Conservation (phyloP, 2,888 invertebrate species). For the Noctua pronuba region DNA sequence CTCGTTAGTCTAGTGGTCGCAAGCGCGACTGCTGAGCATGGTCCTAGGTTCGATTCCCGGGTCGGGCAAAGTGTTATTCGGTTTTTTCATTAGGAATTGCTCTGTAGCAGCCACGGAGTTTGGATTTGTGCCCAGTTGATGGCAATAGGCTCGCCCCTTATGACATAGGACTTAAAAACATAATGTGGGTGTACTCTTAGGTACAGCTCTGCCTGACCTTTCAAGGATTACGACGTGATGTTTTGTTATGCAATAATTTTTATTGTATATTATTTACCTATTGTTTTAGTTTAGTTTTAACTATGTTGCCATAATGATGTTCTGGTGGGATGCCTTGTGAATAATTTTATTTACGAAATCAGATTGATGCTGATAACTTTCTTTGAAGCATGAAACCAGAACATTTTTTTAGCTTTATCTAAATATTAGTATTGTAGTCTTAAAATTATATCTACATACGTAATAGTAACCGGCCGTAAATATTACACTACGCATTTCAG, state of each 20-base stretch:
- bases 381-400: conserved; percentile 3
- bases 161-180: too few species aligned
- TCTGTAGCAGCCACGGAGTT: neutral
- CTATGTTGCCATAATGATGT: conserved; percentile 39
- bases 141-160: neutral
- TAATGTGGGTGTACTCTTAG: neutral
- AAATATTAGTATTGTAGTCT: conserved; percentile 34
- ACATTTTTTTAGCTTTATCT: conserved; percentile 19
- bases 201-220: neutral
- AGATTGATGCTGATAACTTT: conserved; percentile 45
- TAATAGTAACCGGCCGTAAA: conserved; percentile 13
- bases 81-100: neutral
- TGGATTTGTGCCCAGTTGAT: neutral
- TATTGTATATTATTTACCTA: neutral
- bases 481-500: neutral
- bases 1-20: neutral
- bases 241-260: neutral
- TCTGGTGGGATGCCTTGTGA: neutral
- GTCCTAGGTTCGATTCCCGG: neutral
- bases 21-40: neutral
- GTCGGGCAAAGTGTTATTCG: neutral
- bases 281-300: conserved; percentile 23
- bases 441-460: conserved; percentile 22
- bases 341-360: conserved; percentile 16
- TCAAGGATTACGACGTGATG: neutral